Percentiles rank a stretch among this genome's conserved stretches.
Evolutionary conservation across 2,888 invertebrate genomes (phyloP).

Genomic region (Flabesymbios commensalis): DNA sequence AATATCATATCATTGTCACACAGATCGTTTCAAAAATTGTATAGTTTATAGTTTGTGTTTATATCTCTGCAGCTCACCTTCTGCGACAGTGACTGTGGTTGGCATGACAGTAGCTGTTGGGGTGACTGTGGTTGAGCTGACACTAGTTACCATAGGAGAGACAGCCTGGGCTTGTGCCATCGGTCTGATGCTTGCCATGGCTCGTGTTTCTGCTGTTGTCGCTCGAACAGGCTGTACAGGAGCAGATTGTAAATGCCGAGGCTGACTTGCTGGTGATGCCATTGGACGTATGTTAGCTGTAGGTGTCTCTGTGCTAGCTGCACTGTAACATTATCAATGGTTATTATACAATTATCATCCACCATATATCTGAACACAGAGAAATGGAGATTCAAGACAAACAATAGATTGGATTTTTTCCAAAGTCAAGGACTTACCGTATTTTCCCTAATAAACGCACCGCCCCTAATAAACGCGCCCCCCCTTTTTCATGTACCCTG

Average conservation of each 20-base stretch:
- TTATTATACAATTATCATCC: no score
- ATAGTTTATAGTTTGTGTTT: no score
- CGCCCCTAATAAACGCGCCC: no score
- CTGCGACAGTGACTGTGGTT: slow-evolving; percentile 36
- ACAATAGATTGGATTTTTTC: no score
- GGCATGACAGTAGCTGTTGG: slow-evolving; percentile 61
- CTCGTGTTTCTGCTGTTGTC: slow-evolving; percentile 67
- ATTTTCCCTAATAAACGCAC: no score
- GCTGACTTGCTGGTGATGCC: slow-evolving; percentile 69
- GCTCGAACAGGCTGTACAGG: slow-evolving; percentile 42
- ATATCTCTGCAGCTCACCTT: slow-evolving; percentile 25
- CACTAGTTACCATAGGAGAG: slow-evolving; percentile 21
- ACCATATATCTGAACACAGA: no score
- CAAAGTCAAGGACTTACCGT: no score
- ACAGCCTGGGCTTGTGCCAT: slow-evolving; percentile 72
- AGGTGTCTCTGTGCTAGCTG: slow-evolving; percentile 66
- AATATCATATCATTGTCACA: no score
- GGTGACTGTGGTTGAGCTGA: slow-evolving; percentile 29
- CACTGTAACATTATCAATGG: no score
- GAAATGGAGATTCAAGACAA: no score
- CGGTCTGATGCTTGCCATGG: slow-evolving; percentile 88
- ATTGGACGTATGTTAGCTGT: slow-evolving; percentile 95
- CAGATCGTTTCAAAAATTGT: no score
- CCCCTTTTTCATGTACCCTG: no score
- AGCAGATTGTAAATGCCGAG: slow-evolving; percentile 39